Conservation (phyloP, 2,797 vertebrate genomes). For the Apogon hyalosoma region DNA sequence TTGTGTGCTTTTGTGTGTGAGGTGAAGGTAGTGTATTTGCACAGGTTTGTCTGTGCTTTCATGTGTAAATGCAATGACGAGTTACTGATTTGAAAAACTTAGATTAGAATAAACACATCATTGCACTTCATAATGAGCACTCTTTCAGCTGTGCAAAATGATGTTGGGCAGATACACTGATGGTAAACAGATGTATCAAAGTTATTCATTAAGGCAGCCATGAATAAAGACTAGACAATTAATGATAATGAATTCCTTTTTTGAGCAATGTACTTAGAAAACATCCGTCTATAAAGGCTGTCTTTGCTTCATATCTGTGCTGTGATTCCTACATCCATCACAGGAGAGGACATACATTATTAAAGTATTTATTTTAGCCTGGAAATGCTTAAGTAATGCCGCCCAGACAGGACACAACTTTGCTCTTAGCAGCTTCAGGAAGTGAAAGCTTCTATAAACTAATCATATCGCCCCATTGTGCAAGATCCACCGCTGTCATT, state of each 20-base stretch:
- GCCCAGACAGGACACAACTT: slow-evolving; percentile 64
- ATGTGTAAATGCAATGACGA: slow-evolving; percentile 51
- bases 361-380: slow-evolving; percentile 47
- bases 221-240: slow-evolving; percentile 20
- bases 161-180: slow-evolving; percentile 25
- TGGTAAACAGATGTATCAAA: slow-evolving; percentile 35
- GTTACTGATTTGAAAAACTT: slow-evolving; percentile 50
- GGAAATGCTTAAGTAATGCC: slow-evolving; percentile 41
- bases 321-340: slow-evolving; percentile 45
- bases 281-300: slow-evolving; percentile 14
- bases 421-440: slow-evolving; percentile 65
- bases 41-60: slow-evolving; percentile 27
- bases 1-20: background rate
- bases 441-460: slow-evolving; percentile 47
- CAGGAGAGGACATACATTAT: slow-evolving; percentile 58
- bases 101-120: slow-evolving; percentile 46
- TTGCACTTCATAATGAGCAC: slow-evolving; percentile 45
- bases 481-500: slow-evolving; percentile 31
- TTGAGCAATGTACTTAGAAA: slow-evolving; percentile 4
- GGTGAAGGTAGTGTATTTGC: background rate
- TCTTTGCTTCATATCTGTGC: slow-evolving; percentile 11
- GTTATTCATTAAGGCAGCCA: background rate
- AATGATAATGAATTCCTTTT: slow-evolving; percentile 21
- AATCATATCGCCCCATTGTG: slow-evolving; percentile 46
- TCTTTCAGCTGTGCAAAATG: slow-evolving; percentile 28